These are phyloP conservation scores for Brenthis ino DNA, from an alignment of 2,888 invertebrate genomes.

Conservation along the genomic window DNA sequence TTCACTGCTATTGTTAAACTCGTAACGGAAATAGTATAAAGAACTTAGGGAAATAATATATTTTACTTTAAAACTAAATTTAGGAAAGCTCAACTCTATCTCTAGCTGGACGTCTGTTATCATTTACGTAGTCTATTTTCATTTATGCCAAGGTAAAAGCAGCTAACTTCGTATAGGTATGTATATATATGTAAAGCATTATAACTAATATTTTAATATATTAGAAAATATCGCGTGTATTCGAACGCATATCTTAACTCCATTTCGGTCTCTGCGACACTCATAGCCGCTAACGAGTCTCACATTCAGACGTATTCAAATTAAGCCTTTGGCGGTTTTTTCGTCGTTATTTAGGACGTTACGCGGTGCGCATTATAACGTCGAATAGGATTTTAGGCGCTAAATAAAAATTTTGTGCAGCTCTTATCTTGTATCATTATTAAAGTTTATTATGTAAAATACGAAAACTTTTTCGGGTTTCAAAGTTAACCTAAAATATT, in stretches of 20 bases:
- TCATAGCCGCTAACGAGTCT: constrained; percentile 54
- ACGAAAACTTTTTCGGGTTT: background rate
- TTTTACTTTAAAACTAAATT: no score
- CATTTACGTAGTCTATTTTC: no score
- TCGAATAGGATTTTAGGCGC: constrained; percentile 34
- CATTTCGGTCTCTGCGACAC: constrained; percentile 42
- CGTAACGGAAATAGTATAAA: no score
- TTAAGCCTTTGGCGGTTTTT: constrained; percentile 47
- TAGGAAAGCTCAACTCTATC: no score
- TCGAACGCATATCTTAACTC: constrained; percentile 32
- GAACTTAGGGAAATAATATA: no score
- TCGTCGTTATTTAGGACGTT: constrained; percentile 34
- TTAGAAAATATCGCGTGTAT: background rate
- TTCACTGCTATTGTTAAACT: no score
- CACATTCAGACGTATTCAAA: constrained; percentile 64
- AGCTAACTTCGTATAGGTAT: background rate
- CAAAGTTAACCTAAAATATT: no score
- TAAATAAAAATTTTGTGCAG: constrained; percentile 23
- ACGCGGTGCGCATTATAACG: constrained; percentile 29
- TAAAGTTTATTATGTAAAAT: constrained; percentile 1
- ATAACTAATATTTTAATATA: background rate
- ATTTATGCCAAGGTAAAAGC: background rate
- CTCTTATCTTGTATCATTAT: constrained; percentile 18
- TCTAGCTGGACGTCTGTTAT: no score
- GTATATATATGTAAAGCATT: background rate